A percentile compares a stretch with the other conserved stretches of the same genome.
phyloP scores from a whole-genome alignment of 1,140 invertebrate species.

The Drosophila pseudoobscura region DNA sequence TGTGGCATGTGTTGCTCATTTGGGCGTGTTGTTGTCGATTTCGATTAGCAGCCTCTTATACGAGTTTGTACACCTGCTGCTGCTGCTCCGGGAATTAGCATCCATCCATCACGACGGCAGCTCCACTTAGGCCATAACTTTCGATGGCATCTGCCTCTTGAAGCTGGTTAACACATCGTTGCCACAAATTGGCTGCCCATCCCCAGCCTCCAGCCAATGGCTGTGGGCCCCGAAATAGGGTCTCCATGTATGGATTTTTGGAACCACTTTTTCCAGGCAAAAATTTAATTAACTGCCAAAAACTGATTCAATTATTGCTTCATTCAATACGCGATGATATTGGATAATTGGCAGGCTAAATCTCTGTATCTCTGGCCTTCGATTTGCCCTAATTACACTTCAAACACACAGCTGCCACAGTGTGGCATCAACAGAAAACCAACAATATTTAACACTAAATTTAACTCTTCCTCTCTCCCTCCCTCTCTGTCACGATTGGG shows the following conservation, averaged over 20 bases:
- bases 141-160: constrained; percentile 27
- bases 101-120: constrained; percentile 63
- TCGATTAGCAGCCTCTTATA: constrained; percentile 55
- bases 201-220: constrained; percentile 1
- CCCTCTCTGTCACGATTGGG: too few relatives aligned
- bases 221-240: constrained; percentile 18
- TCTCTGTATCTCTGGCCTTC: neutral
- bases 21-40: constrained; percentile 51
- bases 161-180: constrained; percentile 61
- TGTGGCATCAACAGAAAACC: neutral
- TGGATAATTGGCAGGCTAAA: constrained; percentile 6
- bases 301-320: constrained; percentile 14
- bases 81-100: constrained; percentile 48
- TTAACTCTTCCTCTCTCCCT: too few relatives aligned
- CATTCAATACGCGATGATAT: constrained; percentile 6
- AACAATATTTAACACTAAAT: neutral
- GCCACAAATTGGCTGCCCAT: constrained; percentile 44
- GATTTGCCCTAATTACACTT: constrained; percentile 5
- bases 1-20: constrained; percentile 58
- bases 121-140: constrained; percentile 31
- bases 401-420: neutral
- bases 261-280: constrained; percentile 3
- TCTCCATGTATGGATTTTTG: constrained; percentile 27
- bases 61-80: constrained; percentile 21
- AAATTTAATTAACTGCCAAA: constrained; percentile 12